A percentile compares a stretch with the other conserved stretches of the same genome.
Conservation (phyloP, 2,113 vertebrate species). For the Malurus alboscapulatus region DNA sequence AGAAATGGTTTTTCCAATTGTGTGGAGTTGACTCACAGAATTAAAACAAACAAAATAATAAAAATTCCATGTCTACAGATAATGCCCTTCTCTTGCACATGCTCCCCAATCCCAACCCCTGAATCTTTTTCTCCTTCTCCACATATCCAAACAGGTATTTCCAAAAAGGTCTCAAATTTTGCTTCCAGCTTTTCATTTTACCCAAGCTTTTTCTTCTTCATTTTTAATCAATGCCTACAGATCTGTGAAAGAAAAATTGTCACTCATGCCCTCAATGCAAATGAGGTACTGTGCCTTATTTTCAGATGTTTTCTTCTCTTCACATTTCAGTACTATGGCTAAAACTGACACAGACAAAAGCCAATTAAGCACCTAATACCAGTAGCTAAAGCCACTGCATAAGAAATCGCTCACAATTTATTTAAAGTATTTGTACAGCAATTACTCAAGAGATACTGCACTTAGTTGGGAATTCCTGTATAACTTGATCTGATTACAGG, state of each 20-base stretch:
- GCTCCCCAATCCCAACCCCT: accelerated
- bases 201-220: not conserved
- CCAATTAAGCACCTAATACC: slow-evolving; percentile 32
- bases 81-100: not conserved
- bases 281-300: not conserved
- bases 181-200: not conserved
- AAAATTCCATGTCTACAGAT: not conserved
- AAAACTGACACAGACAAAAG: not conserved
- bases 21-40: not conserved
- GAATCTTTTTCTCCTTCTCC: not conserved
- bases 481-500: slow-evolving; percentile 54
- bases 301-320: not conserved
- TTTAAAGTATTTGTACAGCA: slow-evolving; percentile 34
- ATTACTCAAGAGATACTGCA: not conserved
- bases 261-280: not conserved
- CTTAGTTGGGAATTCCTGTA: slow-evolving; percentile 44
- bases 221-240: not conserved
- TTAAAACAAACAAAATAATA: not conserved
- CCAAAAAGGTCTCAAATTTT: not conserved
- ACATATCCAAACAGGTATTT: not conserved
- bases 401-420: slow-evolving; percentile 30
- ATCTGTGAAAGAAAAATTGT: not conserved
- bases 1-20: not conserved
- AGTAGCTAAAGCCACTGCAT: slow-evolving; percentile 15
- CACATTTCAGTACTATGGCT: not conserved